These are phyloP conservation scores for Hydrotaea cyrtoneurina DNA, from an alignment of 2,888 invertebrate genomes.

Conservation along the genomic window DNA sequence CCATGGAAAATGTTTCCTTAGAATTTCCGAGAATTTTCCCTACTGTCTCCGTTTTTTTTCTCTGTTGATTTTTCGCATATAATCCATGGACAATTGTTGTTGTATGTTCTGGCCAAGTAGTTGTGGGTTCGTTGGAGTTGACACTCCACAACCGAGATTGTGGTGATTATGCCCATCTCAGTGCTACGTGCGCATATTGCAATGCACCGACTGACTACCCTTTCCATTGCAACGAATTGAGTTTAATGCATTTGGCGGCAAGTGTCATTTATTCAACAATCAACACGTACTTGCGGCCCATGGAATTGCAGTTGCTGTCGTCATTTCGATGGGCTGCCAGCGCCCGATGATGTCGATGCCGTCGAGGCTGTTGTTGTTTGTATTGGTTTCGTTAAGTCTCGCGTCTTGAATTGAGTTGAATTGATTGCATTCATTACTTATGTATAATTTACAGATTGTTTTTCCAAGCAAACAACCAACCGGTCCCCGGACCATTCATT, in stretches of 20 bases:
- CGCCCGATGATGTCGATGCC: background rate
- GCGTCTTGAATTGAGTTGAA: slow-evolving; percentile 21
- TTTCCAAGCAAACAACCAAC: slow-evolving; percentile 10
- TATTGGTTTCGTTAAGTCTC: slow-evolving; percentile 1
- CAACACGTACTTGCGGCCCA: slow-evolving; percentile 16
- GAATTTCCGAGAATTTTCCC: too few species aligned
- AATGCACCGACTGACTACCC: background rate
- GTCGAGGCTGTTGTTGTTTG: slow-evolving; percentile 3
- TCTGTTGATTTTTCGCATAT: too few species aligned
- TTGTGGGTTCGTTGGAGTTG: background rate
- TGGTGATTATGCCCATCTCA: background rate
- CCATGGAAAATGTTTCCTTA: too few species aligned
- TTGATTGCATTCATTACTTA: slow-evolving; percentile 52
- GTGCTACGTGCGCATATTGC: background rate
- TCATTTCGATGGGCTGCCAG: background rate
- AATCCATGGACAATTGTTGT: too few species aligned
- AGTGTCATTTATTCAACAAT: slow-evolving; percentile 29
- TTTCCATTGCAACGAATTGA: background rate
- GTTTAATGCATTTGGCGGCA: slow-evolving; percentile 21
- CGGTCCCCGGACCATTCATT: background rate
- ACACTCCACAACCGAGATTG: background rate
- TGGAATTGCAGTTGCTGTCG: slow-evolving; percentile 8
- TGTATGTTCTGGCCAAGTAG: background rate
- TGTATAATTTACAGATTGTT: slow-evolving; percentile 46
- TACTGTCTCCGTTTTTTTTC: too few species aligned